phyloP scores from a whole-genome alignment of 1,140 invertebrate genomes.

The Sogatella furcifera region DNA sequence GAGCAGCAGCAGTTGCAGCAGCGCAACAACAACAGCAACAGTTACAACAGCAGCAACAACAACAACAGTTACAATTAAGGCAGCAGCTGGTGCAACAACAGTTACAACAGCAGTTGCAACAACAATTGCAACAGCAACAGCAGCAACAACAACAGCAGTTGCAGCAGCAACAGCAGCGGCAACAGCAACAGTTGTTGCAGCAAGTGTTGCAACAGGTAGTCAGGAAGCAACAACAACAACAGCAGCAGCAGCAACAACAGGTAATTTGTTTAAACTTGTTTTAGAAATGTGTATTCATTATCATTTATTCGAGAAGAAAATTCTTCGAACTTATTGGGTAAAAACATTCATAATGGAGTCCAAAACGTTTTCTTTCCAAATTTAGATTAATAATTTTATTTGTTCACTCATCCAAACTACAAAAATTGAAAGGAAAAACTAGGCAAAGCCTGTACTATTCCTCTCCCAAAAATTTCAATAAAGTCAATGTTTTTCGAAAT shows the following conservation, averaged over 20 bases:
- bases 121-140: constrained; percentile 15
- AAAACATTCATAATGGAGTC: no score
- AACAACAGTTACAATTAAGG: constrained; percentile 10
- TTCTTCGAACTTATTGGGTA: no score
- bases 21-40: constrained; percentile 29
- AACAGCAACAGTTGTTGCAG: neutral
- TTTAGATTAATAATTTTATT: no score
- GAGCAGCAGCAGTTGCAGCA: constrained; percentile 36
- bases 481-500: no score
- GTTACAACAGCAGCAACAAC: constrained; percentile 18
- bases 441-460: no score
- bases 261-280: neutral
- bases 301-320: no score
- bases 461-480: no score
- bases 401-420: no score
- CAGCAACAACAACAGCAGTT: neutral
- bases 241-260: neutral
- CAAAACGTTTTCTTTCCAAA: no score
- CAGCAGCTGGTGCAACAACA: constrained; percentile 21
- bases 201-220: neutral
- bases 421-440: no score
- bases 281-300: no score
- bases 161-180: neutral
- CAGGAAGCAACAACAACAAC: neutral
- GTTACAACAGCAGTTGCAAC: constrained; percentile 26